Conservation (phyloP, 2,888 invertebrate genomes). For the Andricus curvator region DNA sequence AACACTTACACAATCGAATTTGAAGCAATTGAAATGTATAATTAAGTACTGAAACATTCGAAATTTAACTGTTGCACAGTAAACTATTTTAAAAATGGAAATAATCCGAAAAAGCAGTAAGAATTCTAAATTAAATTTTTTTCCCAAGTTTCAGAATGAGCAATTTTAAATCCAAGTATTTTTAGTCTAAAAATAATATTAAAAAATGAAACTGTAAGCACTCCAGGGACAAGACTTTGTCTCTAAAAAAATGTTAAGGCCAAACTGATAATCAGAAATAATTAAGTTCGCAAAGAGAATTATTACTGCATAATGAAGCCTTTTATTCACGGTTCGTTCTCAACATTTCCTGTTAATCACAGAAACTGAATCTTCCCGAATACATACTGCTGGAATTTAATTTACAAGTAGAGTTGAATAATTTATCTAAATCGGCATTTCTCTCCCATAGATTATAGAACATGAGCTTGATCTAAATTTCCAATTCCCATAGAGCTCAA, state of each 20-base stretch:
- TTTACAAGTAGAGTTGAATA: not conserved
- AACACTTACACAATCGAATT: too few species aligned
- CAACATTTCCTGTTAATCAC: not conserved
- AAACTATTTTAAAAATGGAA: too few species aligned
- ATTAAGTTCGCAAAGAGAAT: not conserved
- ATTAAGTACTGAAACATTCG: too few species aligned
- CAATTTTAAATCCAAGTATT: too few species aligned
- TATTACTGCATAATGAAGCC: not conserved
- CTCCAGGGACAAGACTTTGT: not conserved
- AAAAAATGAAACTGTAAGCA: too few species aligned
- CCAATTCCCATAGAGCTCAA: constrained; percentile 20
- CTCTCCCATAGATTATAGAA: constrained; percentile 27
- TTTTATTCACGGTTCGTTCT: not conserved
- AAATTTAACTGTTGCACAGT: too few species aligned
- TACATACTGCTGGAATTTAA: not conserved
- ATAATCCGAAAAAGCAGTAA: too few species aligned
- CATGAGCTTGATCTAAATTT: constrained; percentile 32
- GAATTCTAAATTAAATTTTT: too few species aligned
- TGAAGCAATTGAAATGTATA: too few species aligned
- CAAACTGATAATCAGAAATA: not conserved
- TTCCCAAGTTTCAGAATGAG: too few species aligned
- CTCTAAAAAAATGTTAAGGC: not conserved
- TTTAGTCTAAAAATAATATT: too few species aligned
- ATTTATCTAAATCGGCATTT: constrained; percentile 19
- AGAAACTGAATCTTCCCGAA: not conserved